A percentile compares a stretch with the other conserved stretches of the same genome.
These are phyloP conservation scores for Drosophila colorata DNA, from an alignment of 2,888 invertebrate species.

Conservation along the genomic window DNA sequence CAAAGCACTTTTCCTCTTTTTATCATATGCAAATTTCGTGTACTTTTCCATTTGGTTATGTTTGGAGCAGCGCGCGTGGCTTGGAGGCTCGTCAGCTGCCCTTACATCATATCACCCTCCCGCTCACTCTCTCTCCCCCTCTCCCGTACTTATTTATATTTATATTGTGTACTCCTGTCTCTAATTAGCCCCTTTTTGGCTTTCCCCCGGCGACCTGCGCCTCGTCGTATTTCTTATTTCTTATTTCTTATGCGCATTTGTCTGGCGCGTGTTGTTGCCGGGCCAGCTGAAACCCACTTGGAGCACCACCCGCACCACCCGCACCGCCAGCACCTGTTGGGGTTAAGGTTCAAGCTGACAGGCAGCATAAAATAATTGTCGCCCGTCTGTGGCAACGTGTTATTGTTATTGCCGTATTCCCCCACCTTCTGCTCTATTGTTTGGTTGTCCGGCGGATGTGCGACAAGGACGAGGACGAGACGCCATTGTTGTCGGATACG, in stretches of 20 bases:
- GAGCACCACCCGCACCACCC: not conserved
- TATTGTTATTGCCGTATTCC: conserved; percentile 34
- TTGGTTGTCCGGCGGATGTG: conserved; percentile 4
- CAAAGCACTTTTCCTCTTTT: conserved; percentile 6
- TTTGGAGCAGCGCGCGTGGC: conserved; percentile 7
- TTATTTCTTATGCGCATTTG: conserved; percentile 45
- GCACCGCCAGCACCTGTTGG: not conserved
- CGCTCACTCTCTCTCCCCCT: no score
- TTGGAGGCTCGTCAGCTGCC: conserved; percentile 23
- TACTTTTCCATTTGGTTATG: conserved; percentile 33
- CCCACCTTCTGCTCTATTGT: conserved; percentile 15
- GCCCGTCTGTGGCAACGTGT: conserved; percentile 31
- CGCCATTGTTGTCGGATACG: conserved; percentile 44
- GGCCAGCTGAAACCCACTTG: not conserved
- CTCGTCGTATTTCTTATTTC: conserved; percentile 7
- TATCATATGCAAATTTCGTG: conserved; percentile 21
- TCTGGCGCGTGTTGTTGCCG: conserved; percentile 50
- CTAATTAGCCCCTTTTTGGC: conserved; percentile 37
- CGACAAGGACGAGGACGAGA: conserved; percentile 26
- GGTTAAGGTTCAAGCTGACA: conserved; percentile 36
- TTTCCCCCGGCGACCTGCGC: not conserved
- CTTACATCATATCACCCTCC: no score
- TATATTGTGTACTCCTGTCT: not conserved
- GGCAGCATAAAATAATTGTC: conserved; percentile 51
- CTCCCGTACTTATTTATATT: no score